phyloP scores from a whole-genome alignment of 2,888 invertebrate genomes.

The Oxystoma pomonae region DNA sequence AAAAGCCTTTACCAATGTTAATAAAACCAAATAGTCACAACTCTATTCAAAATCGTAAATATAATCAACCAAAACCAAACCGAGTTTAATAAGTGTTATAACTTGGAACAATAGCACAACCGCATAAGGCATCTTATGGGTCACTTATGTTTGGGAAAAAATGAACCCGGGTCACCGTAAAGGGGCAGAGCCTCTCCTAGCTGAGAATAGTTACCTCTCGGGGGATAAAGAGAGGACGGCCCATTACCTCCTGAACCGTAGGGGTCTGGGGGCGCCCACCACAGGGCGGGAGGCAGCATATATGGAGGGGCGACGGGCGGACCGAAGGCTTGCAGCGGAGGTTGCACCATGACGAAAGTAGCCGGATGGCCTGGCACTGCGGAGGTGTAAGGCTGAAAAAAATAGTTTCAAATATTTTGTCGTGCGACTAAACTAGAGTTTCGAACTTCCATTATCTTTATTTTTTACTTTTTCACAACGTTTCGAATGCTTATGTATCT shows the following conservation, averaged over 20 bases:
- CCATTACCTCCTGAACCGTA: too few relatives aligned
- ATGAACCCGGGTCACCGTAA: neutral
- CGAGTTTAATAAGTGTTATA: slow-evolving; percentile 19
- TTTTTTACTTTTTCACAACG: too few relatives aligned
- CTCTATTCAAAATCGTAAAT: neutral
- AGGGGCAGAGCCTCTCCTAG: neutral
- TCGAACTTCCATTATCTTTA: too few relatives aligned
- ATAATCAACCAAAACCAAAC: neutral
- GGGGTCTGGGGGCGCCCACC: slow-evolving; percentile 32
- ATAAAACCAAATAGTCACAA: neutral
- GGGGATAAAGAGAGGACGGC: neutral
- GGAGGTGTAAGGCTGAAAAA: neutral
- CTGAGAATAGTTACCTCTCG: neutral
- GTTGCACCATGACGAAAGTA: slow-evolving; percentile 44
- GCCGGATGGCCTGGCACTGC: slow-evolving; percentile 17
- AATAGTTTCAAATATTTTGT: too few relatives aligned
- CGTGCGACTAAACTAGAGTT: too few relatives aligned
- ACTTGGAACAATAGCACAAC: slow-evolving; percentile 33
- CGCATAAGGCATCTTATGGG: slow-evolving; percentile 31
- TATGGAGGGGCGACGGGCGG: slow-evolving; percentile 33
- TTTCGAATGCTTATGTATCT: too few relatives aligned
- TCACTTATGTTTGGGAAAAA: slow-evolving; percentile 42
- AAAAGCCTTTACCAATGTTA: too few relatives aligned
- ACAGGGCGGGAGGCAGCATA: slow-evolving; percentile 32
- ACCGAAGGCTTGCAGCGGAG: slow-evolving; percentile 38